These are phyloP conservation scores for Tineola bisselliella DNA, from an alignment of 2,888 invertebrate species.

Conservation along the genomic window DNA sequence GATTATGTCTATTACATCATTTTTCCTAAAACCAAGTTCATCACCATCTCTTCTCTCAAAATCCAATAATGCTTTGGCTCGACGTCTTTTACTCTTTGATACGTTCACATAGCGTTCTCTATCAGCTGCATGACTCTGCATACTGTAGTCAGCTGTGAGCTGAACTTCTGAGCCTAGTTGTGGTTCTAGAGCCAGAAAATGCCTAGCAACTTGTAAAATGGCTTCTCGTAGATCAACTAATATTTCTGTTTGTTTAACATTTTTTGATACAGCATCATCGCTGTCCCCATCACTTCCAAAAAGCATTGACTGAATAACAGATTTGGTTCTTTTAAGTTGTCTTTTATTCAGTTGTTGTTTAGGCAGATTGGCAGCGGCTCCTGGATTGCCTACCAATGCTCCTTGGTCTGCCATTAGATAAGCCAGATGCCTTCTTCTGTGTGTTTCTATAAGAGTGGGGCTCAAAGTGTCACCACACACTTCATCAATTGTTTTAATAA, in stretches of 20 bases:
- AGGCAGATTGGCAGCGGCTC: slow-evolving; percentile 88
- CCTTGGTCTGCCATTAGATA: slow-evolving; percentile 98
- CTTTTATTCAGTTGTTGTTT: slow-evolving; percentile 90
- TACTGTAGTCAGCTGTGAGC: slow-evolving; percentile 91
- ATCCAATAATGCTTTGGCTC: slow-evolving; percentile 96
- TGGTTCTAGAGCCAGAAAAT: slow-evolving; percentile 94
- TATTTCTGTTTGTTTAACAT: slow-evolving; percentile 97
- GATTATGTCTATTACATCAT: slow-evolving; percentile 97
- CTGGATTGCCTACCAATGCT: slow-evolving; percentile 89
- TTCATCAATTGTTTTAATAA: slow-evolving; percentile 76
- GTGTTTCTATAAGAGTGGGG: slow-evolving; percentile 87
- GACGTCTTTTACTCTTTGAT: slow-evolving; percentile 82
- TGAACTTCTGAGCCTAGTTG: slow-evolving; percentile 82
- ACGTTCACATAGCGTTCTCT: slow-evolving; percentile 96
- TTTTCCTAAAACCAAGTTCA: slow-evolving; percentile 97
- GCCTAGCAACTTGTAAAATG: slow-evolving; percentile 88
- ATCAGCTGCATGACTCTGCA: slow-evolving; percentile 94
- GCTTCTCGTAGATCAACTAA: slow-evolving; percentile 97
- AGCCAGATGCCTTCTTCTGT: slow-evolving; percentile 90
- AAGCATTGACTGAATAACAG: slow-evolving; percentile 86
- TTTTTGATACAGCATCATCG: slow-evolving; percentile 92
- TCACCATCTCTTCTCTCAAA: slow-evolving; percentile 98
- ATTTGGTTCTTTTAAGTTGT: slow-evolving; percentile 90
- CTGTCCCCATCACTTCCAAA: slow-evolving; percentile 83
- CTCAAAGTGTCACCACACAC: slow-evolving; percentile 85